Base-by-base conservation (phyloP, 2,113 vertebrate species). In the Laticauda colubrina region DNA sequence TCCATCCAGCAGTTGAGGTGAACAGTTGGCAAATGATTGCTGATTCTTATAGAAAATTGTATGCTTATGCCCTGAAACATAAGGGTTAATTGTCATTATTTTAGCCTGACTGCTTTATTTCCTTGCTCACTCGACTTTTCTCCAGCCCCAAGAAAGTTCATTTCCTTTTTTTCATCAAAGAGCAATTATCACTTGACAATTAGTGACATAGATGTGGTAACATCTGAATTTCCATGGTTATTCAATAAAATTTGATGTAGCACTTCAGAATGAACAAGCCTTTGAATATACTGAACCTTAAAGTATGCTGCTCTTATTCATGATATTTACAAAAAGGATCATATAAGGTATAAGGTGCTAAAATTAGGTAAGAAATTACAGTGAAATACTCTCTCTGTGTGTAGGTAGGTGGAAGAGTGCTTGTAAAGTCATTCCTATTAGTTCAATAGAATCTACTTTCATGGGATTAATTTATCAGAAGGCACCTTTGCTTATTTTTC, bases 141-240 rank as follows among this genome's bases (percentile, higher is more conserved):
- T 14, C 26, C 18, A 26, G 61, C 93, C 94, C 53, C 95, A 81
- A 90, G 88, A 95, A 88, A 0, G 0, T 94, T 90, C 90, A 94
- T 94, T 96, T 96, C 95, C 96, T 96, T 94, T 95, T 57, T 96
- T 95, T 95, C 93, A 97, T 95, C 94, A 95, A 96, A 91, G 93
- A 94, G 91, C 93, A 96, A 96, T 97, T 96, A 96, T 96, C 96
- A 95, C 95, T 96, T 94, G 91, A 93, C 93, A 96, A 96, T 97
- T 96, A 97, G 92, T 94, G 95, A 92, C 93, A 91, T 92, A 96
- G 94, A 95, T 95, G 94, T 94, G 89, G 91, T 91, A 92, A 95
- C 96, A 91, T 94, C 92, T 91, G 94, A 94, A 94, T 95, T 94
- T 94, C 94, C 57, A 1, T 90, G 89, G 96, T 95, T 96, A 94